Conservation (phyloP, 2,113 vertebrate species). For the Synchiropus splendidus region DNA sequence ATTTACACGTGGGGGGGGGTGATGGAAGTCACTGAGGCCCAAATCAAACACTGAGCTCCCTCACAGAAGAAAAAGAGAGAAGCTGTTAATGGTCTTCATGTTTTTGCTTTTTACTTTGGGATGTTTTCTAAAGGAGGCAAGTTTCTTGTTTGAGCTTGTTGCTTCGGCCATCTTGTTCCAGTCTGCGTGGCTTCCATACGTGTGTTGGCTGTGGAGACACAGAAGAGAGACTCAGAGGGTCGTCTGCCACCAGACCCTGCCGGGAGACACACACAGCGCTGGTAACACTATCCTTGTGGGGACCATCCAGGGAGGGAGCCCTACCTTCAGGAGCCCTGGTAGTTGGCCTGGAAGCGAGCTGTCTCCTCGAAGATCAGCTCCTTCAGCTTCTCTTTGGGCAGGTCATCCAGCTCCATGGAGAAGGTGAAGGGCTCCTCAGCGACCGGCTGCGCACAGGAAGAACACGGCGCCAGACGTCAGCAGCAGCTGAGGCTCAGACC, state of each 20-base stretch:
- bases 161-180: constrained; percentile 49
- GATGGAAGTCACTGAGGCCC: constrained; percentile 23
- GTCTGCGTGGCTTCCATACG: constrained; percentile 32
- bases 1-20: too few relatives aligned
- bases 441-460: constrained; percentile 64
- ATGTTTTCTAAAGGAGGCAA: constrained; percentile 48
- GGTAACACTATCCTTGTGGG: too few relatives aligned
- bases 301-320: too few relatives aligned
- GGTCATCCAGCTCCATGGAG: constrained; percentile 81
- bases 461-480: too few relatives aligned
- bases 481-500: too few relatives aligned
- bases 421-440: constrained; percentile 85
- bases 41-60: constrained; percentile 45
- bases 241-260: too few relatives aligned
- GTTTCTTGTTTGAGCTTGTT: constrained; percentile 44
- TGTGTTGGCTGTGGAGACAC: constrained; percentile 23
- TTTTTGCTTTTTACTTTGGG: constrained; percentile 35
- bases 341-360: constrained; percentile 75
- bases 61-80: constrained; percentile 55
- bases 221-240: too few relatives aligned
- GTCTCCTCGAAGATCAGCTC: constrained; percentile 84
- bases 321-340: constrained; percentile 69
- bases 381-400: constrained; percentile 84
- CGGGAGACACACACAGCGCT: too few relatives aligned
- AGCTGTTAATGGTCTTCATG: constrained; percentile 57